Conservation (phyloP, 2,888 invertebrate species). For the Oxytorus armatus region DNA sequence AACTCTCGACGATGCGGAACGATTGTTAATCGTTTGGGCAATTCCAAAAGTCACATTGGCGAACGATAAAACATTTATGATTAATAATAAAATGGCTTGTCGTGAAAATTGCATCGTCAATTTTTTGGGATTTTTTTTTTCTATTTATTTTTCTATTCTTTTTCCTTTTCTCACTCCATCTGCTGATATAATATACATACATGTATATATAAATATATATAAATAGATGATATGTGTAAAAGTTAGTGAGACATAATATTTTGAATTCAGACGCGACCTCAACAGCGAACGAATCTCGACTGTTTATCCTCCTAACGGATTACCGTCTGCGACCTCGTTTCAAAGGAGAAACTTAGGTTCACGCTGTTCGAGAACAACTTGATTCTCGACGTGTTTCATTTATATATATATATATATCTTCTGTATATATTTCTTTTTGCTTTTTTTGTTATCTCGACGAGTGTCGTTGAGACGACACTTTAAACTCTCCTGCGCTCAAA, state of each 20-base stretch:
- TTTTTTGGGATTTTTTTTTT: background rate
- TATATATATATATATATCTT: too few species aligned
- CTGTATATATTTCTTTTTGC: constrained; percentile 19
- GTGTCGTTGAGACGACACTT: too few species aligned
- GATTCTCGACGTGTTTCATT: constrained; percentile 26
- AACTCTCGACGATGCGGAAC: background rate
- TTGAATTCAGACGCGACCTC: constrained; percentile 40
- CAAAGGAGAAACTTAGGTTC: constrained; percentile 80
- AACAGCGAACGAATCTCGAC: constrained; percentile 76
- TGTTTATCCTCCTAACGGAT: constrained; percentile 77
- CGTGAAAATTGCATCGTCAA: background rate
- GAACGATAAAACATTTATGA: constrained; percentile 20
- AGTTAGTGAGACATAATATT: constrained; percentile 38
- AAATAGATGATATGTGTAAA: background rate
- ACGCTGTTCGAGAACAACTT: constrained; percentile 44
- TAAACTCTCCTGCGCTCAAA: too few species aligned
- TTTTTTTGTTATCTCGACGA: constrained; percentile 24
- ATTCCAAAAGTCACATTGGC: constrained; percentile 8
- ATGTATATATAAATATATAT: background rate
- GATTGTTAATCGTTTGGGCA: background rate
- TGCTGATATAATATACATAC: background rate
- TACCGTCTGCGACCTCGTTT: constrained; percentile 78
- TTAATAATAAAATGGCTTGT: constrained; percentile 12
- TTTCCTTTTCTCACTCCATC: too few species aligned
- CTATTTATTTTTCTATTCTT: too few species aligned